Conservation (phyloP, 2,888 invertebrate species). For the Cistogaster globosa region DNA sequence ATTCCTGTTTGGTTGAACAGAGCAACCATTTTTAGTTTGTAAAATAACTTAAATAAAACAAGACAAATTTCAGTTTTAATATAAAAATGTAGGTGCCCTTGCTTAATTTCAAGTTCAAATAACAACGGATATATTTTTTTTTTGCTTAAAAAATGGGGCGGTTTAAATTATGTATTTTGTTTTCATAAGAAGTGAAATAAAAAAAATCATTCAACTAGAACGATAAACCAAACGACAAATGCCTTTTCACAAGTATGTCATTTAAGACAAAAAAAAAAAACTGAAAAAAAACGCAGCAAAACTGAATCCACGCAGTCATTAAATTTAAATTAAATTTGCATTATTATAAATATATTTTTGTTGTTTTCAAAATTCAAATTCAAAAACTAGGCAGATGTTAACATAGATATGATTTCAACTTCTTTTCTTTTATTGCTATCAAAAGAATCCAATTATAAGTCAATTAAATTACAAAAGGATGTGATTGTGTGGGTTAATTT, state of each 20-base stretch:
- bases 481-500: no score
- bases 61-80: not conserved
- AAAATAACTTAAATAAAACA: not conserved
- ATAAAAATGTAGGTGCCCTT: conserved; percentile 78
- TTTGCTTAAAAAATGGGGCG: conserved; percentile 50
- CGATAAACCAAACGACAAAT: conserved; percentile 69
- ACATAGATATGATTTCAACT: not conserved
- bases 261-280: conserved; percentile 16
- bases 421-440: not conserved
- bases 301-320: conserved; percentile 14
- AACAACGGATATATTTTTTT: conserved; percentile 73
- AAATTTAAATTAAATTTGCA: conserved; percentile 46
- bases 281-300: not conserved
- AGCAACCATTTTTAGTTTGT: conserved; percentile 44
- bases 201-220: conserved; percentile 60
- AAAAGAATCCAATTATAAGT: conserved; percentile 66
- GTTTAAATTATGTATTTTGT: conserved; percentile 46
- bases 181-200: conserved; percentile 29
- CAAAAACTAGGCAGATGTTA: not conserved
- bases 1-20: not conserved
- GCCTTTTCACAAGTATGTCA: conserved; percentile 77
- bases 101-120: conserved; percentile 81
- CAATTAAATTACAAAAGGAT: conserved; percentile 56
- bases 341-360: conserved; percentile 3
- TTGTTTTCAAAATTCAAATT: conserved; percentile 9